Conservation (phyloP, 1,140 invertebrate species). For the Leptinotarsa texana region DNA sequence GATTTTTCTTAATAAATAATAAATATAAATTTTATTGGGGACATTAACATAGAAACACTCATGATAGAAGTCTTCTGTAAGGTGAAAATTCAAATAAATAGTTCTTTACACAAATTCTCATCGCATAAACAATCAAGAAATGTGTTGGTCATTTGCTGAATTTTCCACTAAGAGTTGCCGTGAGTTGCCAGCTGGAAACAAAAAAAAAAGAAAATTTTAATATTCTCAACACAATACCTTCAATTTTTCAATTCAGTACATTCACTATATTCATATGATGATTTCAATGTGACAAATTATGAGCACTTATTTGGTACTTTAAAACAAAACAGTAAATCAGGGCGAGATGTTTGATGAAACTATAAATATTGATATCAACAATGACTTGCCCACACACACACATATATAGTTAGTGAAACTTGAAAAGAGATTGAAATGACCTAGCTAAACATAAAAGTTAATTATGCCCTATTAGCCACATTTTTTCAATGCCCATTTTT, state of each 20-base stretch:
- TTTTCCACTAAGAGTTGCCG: constrained; percentile 22
- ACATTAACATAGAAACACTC: not conserved
- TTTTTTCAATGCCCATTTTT: too few relatives aligned
- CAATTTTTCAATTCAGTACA: too few relatives aligned
- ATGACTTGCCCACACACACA: too few relatives aligned
- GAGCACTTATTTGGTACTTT: not conserved
- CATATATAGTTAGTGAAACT: too few relatives aligned
- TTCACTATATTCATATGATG: not conserved
- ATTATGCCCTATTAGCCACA: too few relatives aligned
- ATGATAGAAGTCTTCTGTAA: not conserved
- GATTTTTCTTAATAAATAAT: constrained; percentile 4
- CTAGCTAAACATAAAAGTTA: too few relatives aligned
- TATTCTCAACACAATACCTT: not conserved
- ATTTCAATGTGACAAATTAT: not conserved
- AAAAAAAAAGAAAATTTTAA: constrained; percentile 6
- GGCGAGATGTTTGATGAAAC: too few relatives aligned
- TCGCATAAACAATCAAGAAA: constrained; percentile 18
- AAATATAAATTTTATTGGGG: not conserved
- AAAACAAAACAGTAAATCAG: not conserved
- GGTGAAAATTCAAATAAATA: constrained; percentile 13
- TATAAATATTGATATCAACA: too few relatives aligned
- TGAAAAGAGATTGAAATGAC: too few relatives aligned
- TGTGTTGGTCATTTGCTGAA: constrained; percentile 17
- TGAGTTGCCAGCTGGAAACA: constrained; percentile 23
- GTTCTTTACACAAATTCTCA: constrained; percentile 2